Conservation (phyloP, 2,888 invertebrate species). For the Germaria angustata region DNA sequence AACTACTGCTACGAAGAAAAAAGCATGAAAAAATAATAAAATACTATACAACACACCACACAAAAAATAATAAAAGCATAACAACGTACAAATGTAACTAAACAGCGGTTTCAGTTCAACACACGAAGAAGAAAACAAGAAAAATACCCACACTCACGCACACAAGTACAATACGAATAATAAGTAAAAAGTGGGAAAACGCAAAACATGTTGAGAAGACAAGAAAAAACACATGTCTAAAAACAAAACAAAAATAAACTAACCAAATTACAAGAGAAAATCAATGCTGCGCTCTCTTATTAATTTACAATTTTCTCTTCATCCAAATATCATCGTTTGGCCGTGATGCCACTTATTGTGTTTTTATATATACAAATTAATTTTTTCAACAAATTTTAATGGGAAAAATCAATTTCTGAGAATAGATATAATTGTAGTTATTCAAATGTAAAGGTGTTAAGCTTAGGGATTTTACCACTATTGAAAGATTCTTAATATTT, state of each 20-base stretch:
- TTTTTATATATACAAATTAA: too few relatives aligned
- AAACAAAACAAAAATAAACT: neutral
- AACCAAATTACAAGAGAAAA: neutral
- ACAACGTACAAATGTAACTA: conserved; percentile 9
- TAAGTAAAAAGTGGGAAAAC: conserved; percentile 33
- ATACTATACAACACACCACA: conserved; percentile 26
- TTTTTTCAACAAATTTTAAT: too few relatives aligned
- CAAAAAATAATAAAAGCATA: conserved; percentile 12
- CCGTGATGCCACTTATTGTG: conserved; percentile 47
- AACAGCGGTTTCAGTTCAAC: conserved; percentile 40
- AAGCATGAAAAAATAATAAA: conserved; percentile 36
- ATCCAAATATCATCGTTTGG: conserved; percentile 10
- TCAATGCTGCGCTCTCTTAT: neutral
- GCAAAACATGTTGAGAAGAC: conserved; percentile 44
- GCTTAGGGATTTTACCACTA: too few relatives aligned
- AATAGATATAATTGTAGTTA: too few relatives aligned
- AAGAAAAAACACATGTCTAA: conserved; percentile 23
- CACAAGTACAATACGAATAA: conserved; percentile 1
- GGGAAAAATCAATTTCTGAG: too few relatives aligned
- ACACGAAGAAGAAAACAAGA: conserved; percentile 19
- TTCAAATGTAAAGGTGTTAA: neutral
- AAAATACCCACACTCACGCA: neutral
- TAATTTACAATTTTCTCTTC: neutral
- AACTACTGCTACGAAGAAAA: conserved; percentile 17
- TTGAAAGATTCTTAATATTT: too few relatives aligned